Conservation (phyloP, 2,888 invertebrate genomes). For the Dynastes hyllus region DNA sequence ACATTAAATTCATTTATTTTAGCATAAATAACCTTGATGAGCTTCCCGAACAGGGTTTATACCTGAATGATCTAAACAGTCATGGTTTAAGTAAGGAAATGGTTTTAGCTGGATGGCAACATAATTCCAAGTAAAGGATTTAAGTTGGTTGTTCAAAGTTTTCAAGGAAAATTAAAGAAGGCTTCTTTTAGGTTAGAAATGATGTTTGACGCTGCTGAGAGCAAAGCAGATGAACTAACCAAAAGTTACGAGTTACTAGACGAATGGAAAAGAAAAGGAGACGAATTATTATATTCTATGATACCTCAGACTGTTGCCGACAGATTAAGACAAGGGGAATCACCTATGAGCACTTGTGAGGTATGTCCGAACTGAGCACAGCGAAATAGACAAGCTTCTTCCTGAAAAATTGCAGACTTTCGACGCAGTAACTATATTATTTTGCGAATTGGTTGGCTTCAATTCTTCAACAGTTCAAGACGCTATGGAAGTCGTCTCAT, state of each 20-base stretch:
- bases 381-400: no score
- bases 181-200: conserved; percentile 77
- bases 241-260: conserved; percentile 86
- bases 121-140: conserved; percentile 77
- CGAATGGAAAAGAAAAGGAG: conserved; percentile 89
- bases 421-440: conserved; percentile 85
- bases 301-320: conserved; percentile 91
- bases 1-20: conserved; percentile 57
- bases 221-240: conserved; percentile 84
- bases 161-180: no score
- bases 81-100: conserved; percentile 90
- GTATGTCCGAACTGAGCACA: conserved; percentile 65
- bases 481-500: conserved; percentile 86
- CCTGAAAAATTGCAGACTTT: conserved; percentile 75
- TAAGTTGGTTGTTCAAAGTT: background rate
- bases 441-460: conserved; percentile 81
- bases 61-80: conserved; percentile 87
- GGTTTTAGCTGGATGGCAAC: conserved; percentile 90
- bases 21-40: conserved; percentile 90
- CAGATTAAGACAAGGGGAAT: conserved; percentile 83
- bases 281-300: conserved; percentile 93
- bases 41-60: conserved; percentile 84
- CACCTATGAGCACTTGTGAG: conserved; percentile 87
- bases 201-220: conserved; percentile 88
- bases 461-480: conserved; percentile 76